These are phyloP conservation scores for Chloropsis hardwickii DNA, from an alignment of 2,113 vertebrate genomes.

Conservation along the genomic window DNA sequence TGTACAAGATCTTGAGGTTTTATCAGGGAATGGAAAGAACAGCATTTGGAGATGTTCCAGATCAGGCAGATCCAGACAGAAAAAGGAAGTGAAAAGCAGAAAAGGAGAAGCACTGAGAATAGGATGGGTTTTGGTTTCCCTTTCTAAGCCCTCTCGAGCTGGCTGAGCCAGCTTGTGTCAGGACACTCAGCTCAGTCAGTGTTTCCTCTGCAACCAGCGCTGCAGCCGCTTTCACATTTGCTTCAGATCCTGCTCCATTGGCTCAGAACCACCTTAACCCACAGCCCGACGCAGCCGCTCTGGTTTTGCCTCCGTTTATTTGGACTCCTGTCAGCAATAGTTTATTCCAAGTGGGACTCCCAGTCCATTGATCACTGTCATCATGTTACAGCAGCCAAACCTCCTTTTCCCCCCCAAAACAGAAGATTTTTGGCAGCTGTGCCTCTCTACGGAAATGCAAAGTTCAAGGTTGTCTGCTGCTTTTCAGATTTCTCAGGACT, in stretches of 20 bases:
- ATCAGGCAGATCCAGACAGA: not conserved
- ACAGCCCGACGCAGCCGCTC: accelerated
- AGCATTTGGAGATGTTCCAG: not conserved
- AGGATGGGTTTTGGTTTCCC: not conserved
- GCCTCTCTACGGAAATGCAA: not conserved
- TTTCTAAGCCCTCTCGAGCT: not conserved
- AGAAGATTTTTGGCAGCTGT: not conserved
- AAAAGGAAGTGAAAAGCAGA: constrained; percentile 1
- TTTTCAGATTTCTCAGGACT: not conserved
- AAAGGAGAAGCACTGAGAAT: not conserved
- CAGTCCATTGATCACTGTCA: not conserved
- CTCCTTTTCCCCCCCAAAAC: not conserved
- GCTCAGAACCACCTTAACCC: not conserved
- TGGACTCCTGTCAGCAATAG: not conserved
- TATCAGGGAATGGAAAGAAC: not conserved
- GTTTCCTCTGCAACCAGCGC: not conserved
- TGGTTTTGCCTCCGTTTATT: not conserved
- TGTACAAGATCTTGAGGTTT: not conserved
- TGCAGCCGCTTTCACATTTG: not conserved
- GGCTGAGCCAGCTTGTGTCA: not conserved
- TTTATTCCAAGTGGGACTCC: constrained; percentile 18
- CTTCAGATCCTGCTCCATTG: not conserved
- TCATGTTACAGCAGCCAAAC: not conserved
- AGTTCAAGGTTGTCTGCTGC: not conserved
- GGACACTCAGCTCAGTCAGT: not conserved